Evolutionary conservation across 2,888 invertebrate genomes (phyloP).

Genomic region (Cartodere bifasciata): DNA sequence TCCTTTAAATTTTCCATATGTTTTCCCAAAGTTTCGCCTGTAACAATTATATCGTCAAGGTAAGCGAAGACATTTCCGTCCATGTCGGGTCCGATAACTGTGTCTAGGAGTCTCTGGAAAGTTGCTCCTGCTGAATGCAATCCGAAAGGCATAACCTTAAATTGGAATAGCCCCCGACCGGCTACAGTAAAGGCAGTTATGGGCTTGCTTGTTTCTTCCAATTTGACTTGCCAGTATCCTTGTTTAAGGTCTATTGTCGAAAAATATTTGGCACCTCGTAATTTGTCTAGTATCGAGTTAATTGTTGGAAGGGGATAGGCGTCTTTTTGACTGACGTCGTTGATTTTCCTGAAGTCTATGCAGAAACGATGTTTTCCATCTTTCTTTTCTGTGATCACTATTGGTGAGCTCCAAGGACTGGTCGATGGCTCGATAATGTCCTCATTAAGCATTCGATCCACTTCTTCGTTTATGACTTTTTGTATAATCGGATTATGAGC

Average conservation of each 20-base stretch:
- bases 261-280: conserved; percentile 17
- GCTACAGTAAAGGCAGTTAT: conserved; percentile 24
- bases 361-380: conserved; percentile 17
- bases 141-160: conserved; percentile 16
- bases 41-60: too few relatives aligned
- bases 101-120: too few relatives aligned
- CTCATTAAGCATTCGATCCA: conserved; percentile 12
- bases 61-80: too few relatives aligned
- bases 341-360: conserved; percentile 20
- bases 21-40: neutral
- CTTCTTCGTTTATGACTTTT: conserved; percentile 6
- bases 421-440: conserved; percentile 12
- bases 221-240: conserved; percentile 20
- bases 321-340: conserved; percentile 18
- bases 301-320: conserved; percentile 20
- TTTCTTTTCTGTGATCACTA: conserved; percentile 18
- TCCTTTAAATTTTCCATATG: conserved; percentile 1
- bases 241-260: conserved; percentile 16
- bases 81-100: too few relatives aligned
- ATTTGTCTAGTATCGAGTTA: conserved; percentile 15
- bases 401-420: conserved; percentile 18
- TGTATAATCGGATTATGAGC: conserved; percentile 17
- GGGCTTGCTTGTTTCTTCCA: conserved; percentile 17
- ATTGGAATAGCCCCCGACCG: conserved; percentile 21
- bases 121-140: too few relatives aligned